These are phyloP conservation scores for Mechanitis messenoides DNA, from an alignment of 2,888 invertebrate genomes.

Conservation along the genomic window DNA sequence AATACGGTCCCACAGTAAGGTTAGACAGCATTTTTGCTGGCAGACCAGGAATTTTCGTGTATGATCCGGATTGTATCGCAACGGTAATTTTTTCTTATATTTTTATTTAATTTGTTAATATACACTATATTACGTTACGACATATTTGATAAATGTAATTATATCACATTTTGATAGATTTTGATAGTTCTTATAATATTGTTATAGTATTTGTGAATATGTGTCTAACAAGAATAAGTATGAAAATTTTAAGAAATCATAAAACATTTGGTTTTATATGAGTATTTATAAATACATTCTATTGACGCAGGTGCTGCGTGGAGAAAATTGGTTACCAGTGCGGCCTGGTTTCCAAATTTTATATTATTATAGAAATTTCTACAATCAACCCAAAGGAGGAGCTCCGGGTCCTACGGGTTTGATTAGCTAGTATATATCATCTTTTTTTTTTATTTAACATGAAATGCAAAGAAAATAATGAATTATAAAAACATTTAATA, in stretches of 20 bases:
- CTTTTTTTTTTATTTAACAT: too few relatives aligned
- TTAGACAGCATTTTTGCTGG: slow-evolving; percentile 39
- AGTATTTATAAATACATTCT: too few relatives aligned
- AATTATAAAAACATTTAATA: too few relatives aligned
- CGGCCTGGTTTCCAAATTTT: slow-evolving; percentile 48
- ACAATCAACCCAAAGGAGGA: slow-evolving; percentile 34
- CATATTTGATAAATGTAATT: neutral
- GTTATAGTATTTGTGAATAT: slow-evolving; percentile 1
- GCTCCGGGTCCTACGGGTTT: slow-evolving; percentile 28
- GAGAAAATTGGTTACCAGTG: slow-evolving; percentile 47
- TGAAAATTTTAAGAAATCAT: too few relatives aligned
- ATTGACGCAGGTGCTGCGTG: slow-evolving; percentile 45
- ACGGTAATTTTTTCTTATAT: slow-evolving; percentile 32
- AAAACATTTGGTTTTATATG: too few relatives aligned
- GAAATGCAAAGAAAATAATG: too few relatives aligned
- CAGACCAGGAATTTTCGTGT: slow-evolving; percentile 38
- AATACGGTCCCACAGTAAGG: slow-evolving; percentile 47
- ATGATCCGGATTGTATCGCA: slow-evolving; percentile 43
- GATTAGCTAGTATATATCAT: slow-evolving; percentile 9
- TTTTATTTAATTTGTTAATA: neutral
- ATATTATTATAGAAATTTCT: slow-evolving; percentile 43
- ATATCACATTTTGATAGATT: too few relatives aligned
- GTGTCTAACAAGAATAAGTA: too few relatives aligned
- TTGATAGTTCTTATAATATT: too few relatives aligned
- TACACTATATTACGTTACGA: too few relatives aligned